These are phyloP conservation scores for Holothuria glaberrima DNA, from an alignment of 35 echinoderm and acorn worm species.

Conservation along the genomic window DNA sequence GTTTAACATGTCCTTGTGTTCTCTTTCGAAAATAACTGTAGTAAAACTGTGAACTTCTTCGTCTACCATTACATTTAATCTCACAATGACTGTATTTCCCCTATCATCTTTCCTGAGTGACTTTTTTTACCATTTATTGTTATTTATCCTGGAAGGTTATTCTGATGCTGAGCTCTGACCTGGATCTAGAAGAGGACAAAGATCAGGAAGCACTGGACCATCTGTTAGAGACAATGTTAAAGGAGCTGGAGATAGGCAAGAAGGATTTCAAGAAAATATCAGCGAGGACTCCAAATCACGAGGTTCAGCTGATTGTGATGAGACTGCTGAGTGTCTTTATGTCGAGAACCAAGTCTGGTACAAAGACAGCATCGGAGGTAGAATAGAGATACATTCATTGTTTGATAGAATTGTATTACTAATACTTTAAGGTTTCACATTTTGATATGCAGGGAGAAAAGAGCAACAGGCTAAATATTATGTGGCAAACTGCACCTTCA, in stretches of 20 bases:
- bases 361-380: constrained; percentile 96
- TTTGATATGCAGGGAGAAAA: no score
- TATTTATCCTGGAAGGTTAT: constrained; percentile 69
- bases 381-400: neutral
- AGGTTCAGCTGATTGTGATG: constrained; percentile 99
- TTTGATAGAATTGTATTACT: no score
- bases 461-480: no score
- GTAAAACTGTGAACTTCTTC: no score
- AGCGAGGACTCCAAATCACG: constrained; percentile 80
- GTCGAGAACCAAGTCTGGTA: constrained; percentile 97
- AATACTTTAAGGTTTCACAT: no score
- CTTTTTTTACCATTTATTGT: no score
- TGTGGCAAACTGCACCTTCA: no score
- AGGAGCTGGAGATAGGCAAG: constrained; percentile 78
- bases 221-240: constrained; percentile 76
- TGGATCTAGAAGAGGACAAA: constrained; percentile 93
- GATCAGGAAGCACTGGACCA: constrained; percentile 78
- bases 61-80: neutral
- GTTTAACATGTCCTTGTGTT: no score
- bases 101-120: no score
- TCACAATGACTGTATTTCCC: neutral
- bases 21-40: no score
- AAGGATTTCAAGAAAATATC: constrained; percentile 87
- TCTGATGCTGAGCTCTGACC: constrained; percentile 94
- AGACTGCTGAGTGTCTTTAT: constrained; percentile 98